phyloP scores from a whole-genome alignment of 1,140 invertebrate species.

The Gonatopus flavifemur region DNA sequence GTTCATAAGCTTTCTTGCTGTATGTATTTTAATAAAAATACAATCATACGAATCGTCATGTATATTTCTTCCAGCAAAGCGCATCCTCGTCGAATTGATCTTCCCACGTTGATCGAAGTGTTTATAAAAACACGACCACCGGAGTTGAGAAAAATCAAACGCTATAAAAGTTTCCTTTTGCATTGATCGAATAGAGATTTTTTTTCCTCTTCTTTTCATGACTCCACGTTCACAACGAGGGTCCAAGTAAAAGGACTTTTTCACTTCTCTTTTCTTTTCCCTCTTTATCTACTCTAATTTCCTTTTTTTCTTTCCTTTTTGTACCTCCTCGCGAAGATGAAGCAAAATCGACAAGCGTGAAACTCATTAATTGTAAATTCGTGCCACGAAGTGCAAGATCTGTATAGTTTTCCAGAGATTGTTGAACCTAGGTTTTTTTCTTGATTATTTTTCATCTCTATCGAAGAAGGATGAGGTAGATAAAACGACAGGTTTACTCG shows the following conservation, averaged over 20 bases:
- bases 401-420: conserved; percentile 8
- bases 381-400: background rate
- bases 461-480: background rate
- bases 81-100: too few species aligned
- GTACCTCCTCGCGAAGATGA: background rate
- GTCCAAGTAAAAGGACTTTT: too few species aligned
- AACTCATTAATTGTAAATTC: conserved; percentile 26
- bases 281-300: background rate
- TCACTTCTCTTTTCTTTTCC: background rate
- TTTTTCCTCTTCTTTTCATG: background rate
- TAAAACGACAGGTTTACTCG: conserved; percentile 8
- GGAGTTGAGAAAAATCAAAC: conserved; percentile 9
- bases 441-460: background rate
- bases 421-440: conserved; percentile 10
- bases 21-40: too few species aligned
- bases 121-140: conserved; percentile 10
- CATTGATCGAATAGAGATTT: background rate
- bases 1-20: too few species aligned
- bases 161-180: background rate
- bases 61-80: too few species aligned
- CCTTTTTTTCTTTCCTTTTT: background rate
- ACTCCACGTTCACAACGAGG: too few species aligned
- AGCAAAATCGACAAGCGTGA: conserved; percentile 16
- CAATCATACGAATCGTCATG: too few species aligned
- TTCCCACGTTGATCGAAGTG: too few species aligned